Conservation (phyloP, 2,113 vertebrate genomes). For the Pholis gunnellus region DNA sequence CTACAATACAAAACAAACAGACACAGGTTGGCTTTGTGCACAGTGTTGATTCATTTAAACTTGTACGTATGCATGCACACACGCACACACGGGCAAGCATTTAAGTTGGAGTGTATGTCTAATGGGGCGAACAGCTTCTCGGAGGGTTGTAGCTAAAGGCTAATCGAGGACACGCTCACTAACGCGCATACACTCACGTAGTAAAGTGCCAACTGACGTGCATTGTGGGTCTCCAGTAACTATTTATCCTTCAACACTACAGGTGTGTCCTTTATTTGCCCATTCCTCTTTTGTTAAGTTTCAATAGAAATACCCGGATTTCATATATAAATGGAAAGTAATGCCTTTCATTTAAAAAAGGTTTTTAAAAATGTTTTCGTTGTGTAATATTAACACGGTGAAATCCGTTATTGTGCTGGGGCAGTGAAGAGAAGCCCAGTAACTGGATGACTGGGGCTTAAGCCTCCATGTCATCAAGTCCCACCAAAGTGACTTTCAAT, state of each 20-base stretch:
- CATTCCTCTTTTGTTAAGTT: too few relatives aligned
- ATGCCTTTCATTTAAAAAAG: too few relatives aligned
- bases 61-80: constrained; percentile 42
- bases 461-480: constrained; percentile 35
- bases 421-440: constrained; percentile 5
- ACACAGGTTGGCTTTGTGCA: not conserved
- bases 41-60: constrained; percentile 23
- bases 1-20: not conserved
- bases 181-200: not conserved
- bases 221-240: not conserved
- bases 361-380: not conserved
- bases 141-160: constrained; percentile 40
- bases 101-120: constrained; percentile 50
- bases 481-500: constrained; percentile 40
- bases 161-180: constrained; percentile 36
- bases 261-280: not conserved
- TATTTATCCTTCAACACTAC: not conserved
- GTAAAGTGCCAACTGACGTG: not conserved
- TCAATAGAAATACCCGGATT: not conserved
- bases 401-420: not conserved
- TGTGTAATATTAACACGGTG: not conserved
- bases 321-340: not conserved
- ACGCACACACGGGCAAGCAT: constrained; percentile 35
- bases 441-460: constrained; percentile 43
- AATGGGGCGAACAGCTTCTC: constrained; percentile 59